Conservation (phyloP, 2,113 vertebrate species). For the Columba livia region DNA sequence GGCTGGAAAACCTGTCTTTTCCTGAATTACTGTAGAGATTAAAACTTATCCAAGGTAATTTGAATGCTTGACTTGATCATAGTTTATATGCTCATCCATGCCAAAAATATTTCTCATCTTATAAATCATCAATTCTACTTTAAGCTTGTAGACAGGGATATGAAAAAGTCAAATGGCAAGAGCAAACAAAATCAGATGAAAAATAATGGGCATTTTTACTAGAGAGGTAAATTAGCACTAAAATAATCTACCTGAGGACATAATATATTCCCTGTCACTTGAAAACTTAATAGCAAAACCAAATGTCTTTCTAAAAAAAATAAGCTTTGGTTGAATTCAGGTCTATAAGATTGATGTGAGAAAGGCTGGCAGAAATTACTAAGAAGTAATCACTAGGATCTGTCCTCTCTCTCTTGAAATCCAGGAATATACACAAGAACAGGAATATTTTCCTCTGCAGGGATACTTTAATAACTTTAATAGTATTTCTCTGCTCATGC, state of each 20-base stretch:
- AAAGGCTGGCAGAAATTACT: neutral
- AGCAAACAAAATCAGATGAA: neutral
- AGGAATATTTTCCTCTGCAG: neutral
- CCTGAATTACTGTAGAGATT: neutral
- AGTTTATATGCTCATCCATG: neutral
- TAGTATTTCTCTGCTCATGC: neutral
- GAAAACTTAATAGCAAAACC: neutral
- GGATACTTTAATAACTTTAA: neutral
- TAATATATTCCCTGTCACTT: neutral
- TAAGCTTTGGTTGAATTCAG: neutral
- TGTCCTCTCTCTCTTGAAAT: neutral
- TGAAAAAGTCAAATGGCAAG: neutral
- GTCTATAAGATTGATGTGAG: neutral
- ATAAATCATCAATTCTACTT: slow-evolving; percentile 9
- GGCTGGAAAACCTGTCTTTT: slow-evolving; percentile 1
- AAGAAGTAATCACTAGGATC: neutral
- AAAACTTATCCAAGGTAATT: slow-evolving; percentile 9
- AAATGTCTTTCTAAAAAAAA: neutral
- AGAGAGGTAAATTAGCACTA: neutral
- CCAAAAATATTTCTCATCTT: slow-evolving; percentile 25
- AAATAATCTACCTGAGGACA: neutral
- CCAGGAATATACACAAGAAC: neutral
- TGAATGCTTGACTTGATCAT: slow-evolving; percentile 3
- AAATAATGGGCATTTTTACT: neutral
- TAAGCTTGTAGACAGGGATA: neutral